Conservation (phyloP, 2,888 invertebrate species). For the Pilophorus perplexus region DNA sequence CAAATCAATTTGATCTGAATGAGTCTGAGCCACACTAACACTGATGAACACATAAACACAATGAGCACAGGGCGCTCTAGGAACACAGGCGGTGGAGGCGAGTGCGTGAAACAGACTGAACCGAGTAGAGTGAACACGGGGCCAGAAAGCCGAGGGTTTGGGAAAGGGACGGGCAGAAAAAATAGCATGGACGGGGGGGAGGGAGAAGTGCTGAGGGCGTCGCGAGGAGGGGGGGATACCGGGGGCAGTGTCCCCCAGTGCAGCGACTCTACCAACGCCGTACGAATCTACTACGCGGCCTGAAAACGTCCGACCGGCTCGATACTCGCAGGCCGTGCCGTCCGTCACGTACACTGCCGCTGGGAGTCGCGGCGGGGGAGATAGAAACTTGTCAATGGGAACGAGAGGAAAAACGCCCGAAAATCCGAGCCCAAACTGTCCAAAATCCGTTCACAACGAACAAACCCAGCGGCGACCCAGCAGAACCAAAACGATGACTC, state of each 20-base stretch:
- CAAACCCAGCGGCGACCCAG: too few relatives aligned
- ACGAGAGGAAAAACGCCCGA: too few relatives aligned
- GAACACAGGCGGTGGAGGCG: constrained; percentile 40
- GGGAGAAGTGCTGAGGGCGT: constrained; percentile 7
- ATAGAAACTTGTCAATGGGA: too few relatives aligned
- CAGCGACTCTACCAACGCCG: constrained; percentile 19
- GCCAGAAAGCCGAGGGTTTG: constrained; percentile 1
- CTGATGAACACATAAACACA: background rate
- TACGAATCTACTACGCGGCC: constrained; percentile 39
- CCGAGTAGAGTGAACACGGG: background rate
- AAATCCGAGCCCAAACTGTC: too few relatives aligned
- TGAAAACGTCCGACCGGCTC: constrained; percentile 35
- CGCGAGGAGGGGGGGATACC: background rate
- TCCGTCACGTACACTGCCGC: constrained; percentile 29
- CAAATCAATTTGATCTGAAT: too few relatives aligned
- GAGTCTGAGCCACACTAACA: too few relatives aligned
- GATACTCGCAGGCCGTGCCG: constrained; percentile 30
- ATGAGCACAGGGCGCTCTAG: constrained; percentile 6
- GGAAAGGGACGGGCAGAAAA: background rate
- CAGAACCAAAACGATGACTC: too few relatives aligned
- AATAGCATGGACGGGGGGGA: constrained; percentile 1
- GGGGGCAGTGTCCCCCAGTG: constrained; percentile 38
- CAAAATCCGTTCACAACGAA: too few relatives aligned
- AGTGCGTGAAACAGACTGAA: constrained; percentile 37
- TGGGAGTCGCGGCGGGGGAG: background rate